A percentile compares a stretch with the other conserved stretches of the same genome.
phyloP scores from a whole-genome alignment of 2,888 invertebrate genomes.

The Spisula solida region DNA sequence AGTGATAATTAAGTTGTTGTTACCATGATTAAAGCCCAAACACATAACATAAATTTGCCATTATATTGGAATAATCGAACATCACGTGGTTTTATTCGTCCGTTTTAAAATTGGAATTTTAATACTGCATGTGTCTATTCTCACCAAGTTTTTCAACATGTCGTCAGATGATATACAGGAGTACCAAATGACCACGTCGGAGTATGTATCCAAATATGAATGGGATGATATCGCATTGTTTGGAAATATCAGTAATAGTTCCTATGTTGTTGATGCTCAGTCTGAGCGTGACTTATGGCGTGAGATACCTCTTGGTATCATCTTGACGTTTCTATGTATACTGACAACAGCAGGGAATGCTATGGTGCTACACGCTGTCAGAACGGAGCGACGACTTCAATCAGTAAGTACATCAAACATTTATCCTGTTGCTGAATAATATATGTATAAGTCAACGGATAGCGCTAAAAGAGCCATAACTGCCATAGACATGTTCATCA shows the following conservation, averaged over 20 bases:
- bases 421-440: constrained; percentile 4
- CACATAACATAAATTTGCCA: not conserved
- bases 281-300: constrained; percentile 73
- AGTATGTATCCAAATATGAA: constrained; percentile 28
- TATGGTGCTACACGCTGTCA: constrained; percentile 88
- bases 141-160: not conserved
- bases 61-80: not conserved
- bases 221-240: constrained; percentile 22
- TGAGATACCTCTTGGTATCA: constrained; percentile 86
- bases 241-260: constrained; percentile 40
- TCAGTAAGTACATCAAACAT: constrained; percentile 85
- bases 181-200: constrained; percentile 26
- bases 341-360: constrained; percentile 88
- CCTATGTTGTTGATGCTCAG: not conserved
- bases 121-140: not conserved
- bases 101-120: not conserved
- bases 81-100: not conserved
- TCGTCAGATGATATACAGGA: not conserved
- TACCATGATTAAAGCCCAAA: not conserved
- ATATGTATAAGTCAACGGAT: not conserved
- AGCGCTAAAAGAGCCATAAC: not conserved
- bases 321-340: constrained; percentile 87
- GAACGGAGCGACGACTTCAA: constrained; percentile 88
- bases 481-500: not conserved
- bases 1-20: not conserved